phyloP scores from a whole-genome alignment of 2,113 vertebrate genomes.

The Ageneiosus marmoratus region DNA sequence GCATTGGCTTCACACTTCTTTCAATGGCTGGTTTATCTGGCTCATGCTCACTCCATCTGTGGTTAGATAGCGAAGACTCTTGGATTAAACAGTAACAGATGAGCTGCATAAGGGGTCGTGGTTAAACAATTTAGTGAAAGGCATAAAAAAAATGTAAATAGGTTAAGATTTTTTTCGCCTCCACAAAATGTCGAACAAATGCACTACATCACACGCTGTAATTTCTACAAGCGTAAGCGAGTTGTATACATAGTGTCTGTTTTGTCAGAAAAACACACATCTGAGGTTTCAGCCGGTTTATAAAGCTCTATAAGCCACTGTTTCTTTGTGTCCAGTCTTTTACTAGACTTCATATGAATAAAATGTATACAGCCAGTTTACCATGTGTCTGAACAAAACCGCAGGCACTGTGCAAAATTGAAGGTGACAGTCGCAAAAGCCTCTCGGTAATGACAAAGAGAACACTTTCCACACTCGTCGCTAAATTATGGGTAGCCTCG shows the following conservation, averaged over 20 bases:
- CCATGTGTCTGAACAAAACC: conserved; percentile 25
- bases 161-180: not conserved
- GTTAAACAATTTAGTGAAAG: conserved; percentile 2
- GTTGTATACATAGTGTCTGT: not conserved
- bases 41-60: conserved; percentile 35
- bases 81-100: conserved; percentile 40
- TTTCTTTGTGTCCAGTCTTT: conserved; percentile 10
- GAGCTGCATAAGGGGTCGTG: conserved; percentile 24
- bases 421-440: conserved; percentile 31
- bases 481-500: conserved; percentile 23
- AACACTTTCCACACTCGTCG: conserved; percentile 14
- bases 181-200: not conserved
- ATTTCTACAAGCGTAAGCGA: not conserved
- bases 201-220: not conserved
- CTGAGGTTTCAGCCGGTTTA: not conserved
- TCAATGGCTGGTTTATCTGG: conserved; percentile 28
- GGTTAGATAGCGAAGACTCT: conserved; percentile 24
- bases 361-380: conserved; percentile 18
- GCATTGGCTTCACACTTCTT: conserved; percentile 24
- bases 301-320: not conserved
- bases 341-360: conserved; percentile 1
- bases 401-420: conserved; percentile 32
- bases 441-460: conserved; percentile 29
- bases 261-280: not conserved
- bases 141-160: conserved; percentile 17